Evolutionary conservation across 2,888 invertebrate species (phyloP), one percentile per base, ranked within the genome.

Genomic region (Drosophila neotestacea): DNA sequence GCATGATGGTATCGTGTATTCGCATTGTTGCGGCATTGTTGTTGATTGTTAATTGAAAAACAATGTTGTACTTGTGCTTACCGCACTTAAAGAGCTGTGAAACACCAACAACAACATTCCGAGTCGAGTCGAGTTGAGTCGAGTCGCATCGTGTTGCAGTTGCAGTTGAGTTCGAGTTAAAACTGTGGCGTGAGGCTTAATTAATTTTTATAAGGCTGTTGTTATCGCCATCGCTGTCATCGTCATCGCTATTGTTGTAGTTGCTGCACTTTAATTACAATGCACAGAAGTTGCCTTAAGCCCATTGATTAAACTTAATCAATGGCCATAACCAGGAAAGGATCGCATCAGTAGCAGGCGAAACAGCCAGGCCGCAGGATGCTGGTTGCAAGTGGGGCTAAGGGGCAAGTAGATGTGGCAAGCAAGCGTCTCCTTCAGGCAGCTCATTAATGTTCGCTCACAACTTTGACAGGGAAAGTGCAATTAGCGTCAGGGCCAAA

Each of bases 21-120:
- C 69, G 77, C 70, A 85, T 81, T 89, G 88, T 80, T 85, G 85
- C 51, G 88, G 84, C 89, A 79, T 88, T 85, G 89, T 85, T 85
- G 89, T 77, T 81, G 83, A 85, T 83, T 83, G 88, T 90, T 88
- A 88, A 88, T 88, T 88, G 88, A 89, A 90, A 90, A 90, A 90
- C 89, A 87, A 89, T 88, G 90, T 87, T 83, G 88, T 85, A 70
- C 72, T 60, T 64, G 52, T 39, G 65, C 63, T 71, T 62, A 48
- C 71, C 72, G 87, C 79, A 81, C 73, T 86, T 84, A 69, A 88
- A 87, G 82, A 81, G 76, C 82, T 82, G 87, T 68, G 78, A 86
- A 81, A 36, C 75, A 62, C 6, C 42, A 55, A 28, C 63, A 60
- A 34, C 67, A 30, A 22, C 52, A 39, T 22, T 60, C 52, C 27